phyloP scores from a whole-genome alignment of 2,888 invertebrate species.

The Lycocerus yunnanus region DNA sequence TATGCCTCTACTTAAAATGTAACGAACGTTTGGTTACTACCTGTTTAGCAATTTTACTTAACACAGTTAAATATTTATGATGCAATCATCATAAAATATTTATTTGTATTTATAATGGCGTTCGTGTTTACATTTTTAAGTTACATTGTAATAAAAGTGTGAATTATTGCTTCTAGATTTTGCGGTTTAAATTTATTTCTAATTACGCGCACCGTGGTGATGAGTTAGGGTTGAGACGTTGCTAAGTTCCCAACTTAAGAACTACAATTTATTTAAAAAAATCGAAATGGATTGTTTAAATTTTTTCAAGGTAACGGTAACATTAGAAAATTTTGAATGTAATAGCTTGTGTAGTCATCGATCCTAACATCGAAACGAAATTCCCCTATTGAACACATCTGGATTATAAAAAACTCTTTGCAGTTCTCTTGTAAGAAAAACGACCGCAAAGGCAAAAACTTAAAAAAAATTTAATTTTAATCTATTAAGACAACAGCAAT shows the following conservation, averaged over 20 bases:
- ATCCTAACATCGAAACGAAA: too few species aligned
- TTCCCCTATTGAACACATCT: too few species aligned
- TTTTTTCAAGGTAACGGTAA: too few species aligned
- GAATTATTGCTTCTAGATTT: background rate
- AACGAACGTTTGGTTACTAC: background rate
- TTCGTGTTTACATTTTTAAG: background rate
- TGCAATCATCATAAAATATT: background rate
- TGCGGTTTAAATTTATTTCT: background rate
- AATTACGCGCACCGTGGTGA: background rate
- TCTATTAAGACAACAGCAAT: too few species aligned
- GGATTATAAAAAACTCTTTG: too few species aligned
- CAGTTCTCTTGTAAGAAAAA: too few species aligned
- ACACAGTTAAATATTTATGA: background rate
- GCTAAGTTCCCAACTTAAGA: background rate
- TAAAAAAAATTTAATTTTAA: too few species aligned
- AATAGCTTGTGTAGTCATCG: too few species aligned
- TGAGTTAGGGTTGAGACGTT: background rate
- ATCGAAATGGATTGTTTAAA: background rate
- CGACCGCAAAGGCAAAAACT: too few species aligned
- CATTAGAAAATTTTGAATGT: too few species aligned
- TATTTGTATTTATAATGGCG: background rate
- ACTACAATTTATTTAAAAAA: background rate
- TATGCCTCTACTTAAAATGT: background rate
- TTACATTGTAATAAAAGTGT: background rate
- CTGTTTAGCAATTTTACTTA: background rate